Conservation (phyloP, 2,888 invertebrate species). For the Clepsis dumicolana region DNA sequence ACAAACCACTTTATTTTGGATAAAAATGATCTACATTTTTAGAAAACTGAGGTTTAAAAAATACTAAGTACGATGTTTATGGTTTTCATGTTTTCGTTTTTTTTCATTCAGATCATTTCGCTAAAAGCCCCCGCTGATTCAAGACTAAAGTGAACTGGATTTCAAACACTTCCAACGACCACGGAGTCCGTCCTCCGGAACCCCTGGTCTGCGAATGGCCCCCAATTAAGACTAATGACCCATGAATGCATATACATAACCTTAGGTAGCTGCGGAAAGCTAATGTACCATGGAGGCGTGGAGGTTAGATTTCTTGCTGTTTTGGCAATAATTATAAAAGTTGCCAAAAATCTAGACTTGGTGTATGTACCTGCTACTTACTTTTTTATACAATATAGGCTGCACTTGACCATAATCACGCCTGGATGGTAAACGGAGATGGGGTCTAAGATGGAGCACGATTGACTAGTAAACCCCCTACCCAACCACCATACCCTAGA, state of each 20-base stretch:
- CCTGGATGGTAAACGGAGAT: too few species aligned
- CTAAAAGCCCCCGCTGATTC: slow-evolving; percentile 2
- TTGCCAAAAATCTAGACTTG: not conserved
- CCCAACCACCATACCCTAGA: too few species aligned
- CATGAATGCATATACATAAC: slow-evolving; percentile 43
- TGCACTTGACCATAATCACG: too few species aligned
- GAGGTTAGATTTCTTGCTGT: not conserved
- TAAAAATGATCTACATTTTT: too few species aligned
- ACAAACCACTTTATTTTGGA: too few species aligned
- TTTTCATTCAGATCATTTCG: not conserved
- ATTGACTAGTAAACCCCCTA: too few species aligned
- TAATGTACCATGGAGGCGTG: slow-evolving; percentile 21
- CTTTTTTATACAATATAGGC: too few species aligned
- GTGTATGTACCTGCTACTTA: too few species aligned
- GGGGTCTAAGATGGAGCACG: too few species aligned
- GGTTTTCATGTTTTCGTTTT: too few species aligned
- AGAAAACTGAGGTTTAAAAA: too few species aligned
- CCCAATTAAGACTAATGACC: slow-evolving; percentile 85
- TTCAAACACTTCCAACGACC: slow-evolving; percentile 30
- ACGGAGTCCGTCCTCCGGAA: slow-evolving; percentile 68
- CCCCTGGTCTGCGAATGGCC: slow-evolving; percentile 80
- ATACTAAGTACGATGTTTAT: too few species aligned
- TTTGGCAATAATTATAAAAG: not conserved
- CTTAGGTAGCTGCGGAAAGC: slow-evolving; percentile 22
- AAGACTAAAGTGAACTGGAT: slow-evolving; percentile 1